Conservation (phyloP, 2,113 vertebrate species). For the Apus apus region DNA sequence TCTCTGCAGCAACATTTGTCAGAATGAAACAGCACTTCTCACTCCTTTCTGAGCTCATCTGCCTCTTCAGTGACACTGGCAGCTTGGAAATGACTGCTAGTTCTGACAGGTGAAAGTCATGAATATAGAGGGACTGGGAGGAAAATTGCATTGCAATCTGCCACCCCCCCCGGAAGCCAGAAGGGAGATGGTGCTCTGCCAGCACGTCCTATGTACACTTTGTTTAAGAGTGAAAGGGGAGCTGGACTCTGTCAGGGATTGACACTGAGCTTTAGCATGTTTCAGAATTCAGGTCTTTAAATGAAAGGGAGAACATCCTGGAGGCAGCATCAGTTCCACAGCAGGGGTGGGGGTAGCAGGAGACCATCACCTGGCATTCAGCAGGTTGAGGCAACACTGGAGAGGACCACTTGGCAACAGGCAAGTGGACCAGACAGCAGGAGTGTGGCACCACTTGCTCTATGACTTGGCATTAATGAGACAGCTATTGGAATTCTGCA, state of each 20-base stretch:
- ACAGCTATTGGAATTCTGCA: constrained; percentile 66
- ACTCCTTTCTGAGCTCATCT: not conserved
- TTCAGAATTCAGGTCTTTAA: not conserved
- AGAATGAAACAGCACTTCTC: not conserved
- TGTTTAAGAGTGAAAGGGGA: not conserved
- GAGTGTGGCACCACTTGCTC: constrained; percentile 57
- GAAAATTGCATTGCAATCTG: constrained; percentile 24
- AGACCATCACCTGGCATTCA: constrained; percentile 48
- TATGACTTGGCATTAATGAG: constrained; percentile 67
- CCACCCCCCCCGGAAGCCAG: not conserved
- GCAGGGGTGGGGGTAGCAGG: constrained; percentile 40
- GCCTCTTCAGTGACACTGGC: not conserved
- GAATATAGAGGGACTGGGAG: not conserved
- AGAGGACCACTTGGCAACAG: constrained; percentile 55
- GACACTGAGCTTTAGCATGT: not conserved
- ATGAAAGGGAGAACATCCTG: not conserved
- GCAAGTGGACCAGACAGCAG: constrained; percentile 71
- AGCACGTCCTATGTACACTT: not conserved
- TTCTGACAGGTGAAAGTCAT: not conserved
- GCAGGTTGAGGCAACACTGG: constrained; percentile 31
- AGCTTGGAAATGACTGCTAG: not conserved
- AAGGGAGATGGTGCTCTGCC: not conserved
- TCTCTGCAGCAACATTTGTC: not conserved
- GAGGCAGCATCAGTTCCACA: not conserved
- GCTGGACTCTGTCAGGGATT: not conserved